Percentiles rank a stretch among this genome's conserved stretches.
These are phyloP conservation scores for Arothron firmamentum DNA, from an alignment of 2,113 vertebrate genomes.

Conservation along the genomic window DNA sequence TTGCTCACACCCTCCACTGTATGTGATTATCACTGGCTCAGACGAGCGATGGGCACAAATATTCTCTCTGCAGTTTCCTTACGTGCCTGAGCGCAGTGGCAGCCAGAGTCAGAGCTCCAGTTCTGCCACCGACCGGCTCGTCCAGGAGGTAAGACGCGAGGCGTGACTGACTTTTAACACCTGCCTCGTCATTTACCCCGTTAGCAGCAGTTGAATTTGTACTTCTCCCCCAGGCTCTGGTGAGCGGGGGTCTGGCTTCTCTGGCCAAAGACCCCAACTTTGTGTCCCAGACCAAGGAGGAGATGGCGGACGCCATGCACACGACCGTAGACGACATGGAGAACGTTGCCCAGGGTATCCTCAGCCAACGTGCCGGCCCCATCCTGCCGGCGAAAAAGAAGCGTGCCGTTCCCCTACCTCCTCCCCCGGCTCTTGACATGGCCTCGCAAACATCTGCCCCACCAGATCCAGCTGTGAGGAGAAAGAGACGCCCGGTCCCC, in stretches of 20 bases:
- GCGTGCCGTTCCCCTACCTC: slow-evolving; percentile 60
- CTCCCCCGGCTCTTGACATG: background rate
- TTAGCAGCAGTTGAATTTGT: slow-evolving; percentile 1
- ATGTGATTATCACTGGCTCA: background rate
- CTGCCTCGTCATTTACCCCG: background rate
- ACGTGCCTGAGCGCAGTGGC: slow-evolving; percentile 42
- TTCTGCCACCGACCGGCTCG: slow-evolving; percentile 75
- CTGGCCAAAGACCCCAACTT: slow-evolving; percentile 76
- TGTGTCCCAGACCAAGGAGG: slow-evolving; percentile 68
- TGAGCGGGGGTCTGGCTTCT: slow-evolving; percentile 69
- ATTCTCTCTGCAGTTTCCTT: slow-evolving; percentile 63
- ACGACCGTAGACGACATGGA: slow-evolving; percentile 76
- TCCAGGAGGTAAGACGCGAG: slow-evolving; percentile 78
- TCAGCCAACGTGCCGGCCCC: slow-evolving; percentile 60
- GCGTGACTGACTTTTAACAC: background rate
- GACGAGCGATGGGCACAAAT: background rate
- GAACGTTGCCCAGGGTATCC: slow-evolving; percentile 68
- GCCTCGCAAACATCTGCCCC: slow-evolving; percentile 6
- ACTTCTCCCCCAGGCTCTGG: slow-evolving; percentile 73
- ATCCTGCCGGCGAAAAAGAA: slow-evolving; percentile 49
- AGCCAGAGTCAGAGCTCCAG: slow-evolving; percentile 43
- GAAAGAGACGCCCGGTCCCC: slow-evolving; percentile 67
- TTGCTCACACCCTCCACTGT: background rate
- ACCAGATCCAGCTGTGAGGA: slow-evolving; percentile 61
- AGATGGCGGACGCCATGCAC: slow-evolving; percentile 78